phyloP scores from a whole-genome alignment of 2,113 vertebrate genomes.

The Bubalus kerabau region DNA sequence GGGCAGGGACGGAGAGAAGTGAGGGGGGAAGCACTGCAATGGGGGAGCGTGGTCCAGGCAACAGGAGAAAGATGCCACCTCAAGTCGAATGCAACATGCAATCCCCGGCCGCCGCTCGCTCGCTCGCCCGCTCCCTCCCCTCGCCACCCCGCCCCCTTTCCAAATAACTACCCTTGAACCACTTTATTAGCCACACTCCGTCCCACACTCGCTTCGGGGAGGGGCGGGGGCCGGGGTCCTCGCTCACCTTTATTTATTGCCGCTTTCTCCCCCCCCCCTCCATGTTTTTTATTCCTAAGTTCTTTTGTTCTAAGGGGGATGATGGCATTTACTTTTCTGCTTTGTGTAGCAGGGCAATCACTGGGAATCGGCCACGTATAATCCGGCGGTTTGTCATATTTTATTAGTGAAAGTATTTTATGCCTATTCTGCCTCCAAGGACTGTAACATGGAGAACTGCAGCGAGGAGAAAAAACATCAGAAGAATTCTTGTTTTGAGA shows the following conservation, averaged over 20 bases:
- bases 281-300: slow-evolving; percentile 68
- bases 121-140: slow-evolving; percentile 42
- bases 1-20: slow-evolving; percentile 28
- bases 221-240: slow-evolving; percentile 18
- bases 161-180: slow-evolving; percentile 71
- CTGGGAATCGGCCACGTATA: slow-evolving; percentile 72
- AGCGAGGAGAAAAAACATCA: slow-evolving; percentile 43
- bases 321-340: slow-evolving; percentile 79
- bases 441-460: slow-evolving; percentile 73
- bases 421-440: slow-evolving; percentile 66
- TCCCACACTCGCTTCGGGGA: slow-evolving; percentile 43
- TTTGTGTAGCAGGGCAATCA: slow-evolving; percentile 74
- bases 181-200: slow-evolving; percentile 59
- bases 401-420: slow-evolving; percentile 77
- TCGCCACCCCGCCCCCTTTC: slow-evolving; percentile 68
- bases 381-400: slow-evolving; percentile 73
- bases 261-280: slow-evolving; percentile 41
- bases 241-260: slow-evolving; percentile 54
- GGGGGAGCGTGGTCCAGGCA: slow-evolving; percentile 69
- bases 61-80: slow-evolving; percentile 70
- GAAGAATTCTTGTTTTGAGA: slow-evolving; percentile 72
- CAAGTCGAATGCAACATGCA: slow-evolving; percentile 72
- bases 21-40: slow-evolving; percentile 57
- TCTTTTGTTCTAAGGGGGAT: slow-evolving; percentile 67
- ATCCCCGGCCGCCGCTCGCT: slow-evolving; percentile 55